These are phyloP conservation scores for Phrynocephalus vlangalii DNA, from an alignment of 2,797 vertebrate species.

Conservation along the genomic window DNA sequence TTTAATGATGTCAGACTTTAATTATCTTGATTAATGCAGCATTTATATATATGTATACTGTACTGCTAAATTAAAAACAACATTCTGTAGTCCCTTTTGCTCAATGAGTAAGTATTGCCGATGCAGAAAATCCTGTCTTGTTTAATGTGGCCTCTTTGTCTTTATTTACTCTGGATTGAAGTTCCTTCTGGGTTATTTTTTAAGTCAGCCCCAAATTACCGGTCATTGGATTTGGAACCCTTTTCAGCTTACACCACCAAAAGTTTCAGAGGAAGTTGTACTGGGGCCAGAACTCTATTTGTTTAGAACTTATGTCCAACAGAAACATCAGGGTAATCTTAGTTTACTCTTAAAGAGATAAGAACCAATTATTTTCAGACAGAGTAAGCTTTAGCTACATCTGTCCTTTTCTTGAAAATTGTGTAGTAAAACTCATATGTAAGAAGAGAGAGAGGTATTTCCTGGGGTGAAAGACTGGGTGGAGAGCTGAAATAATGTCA, in stretches of 20 bases:
- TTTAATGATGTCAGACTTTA: slow-evolving; percentile 36
- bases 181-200: slow-evolving; percentile 78
- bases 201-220: slow-evolving; percentile 78
- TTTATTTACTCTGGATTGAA: slow-evolving; percentile 80
- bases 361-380: slow-evolving; percentile 49
- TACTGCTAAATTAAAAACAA: not conserved
- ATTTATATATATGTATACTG: slow-evolving; percentile 48
- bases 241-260: slow-evolving; percentile 72
- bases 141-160: slow-evolving; percentile 74
- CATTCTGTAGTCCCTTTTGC: slow-evolving; percentile 27
- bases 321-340: slow-evolving; percentile 62
- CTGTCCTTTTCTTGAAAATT: slow-evolving; percentile 30
- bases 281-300: slow-evolving; percentile 78
- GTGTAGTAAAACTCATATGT: slow-evolving; percentile 23
- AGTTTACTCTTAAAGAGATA: slow-evolving; percentile 71
- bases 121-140: slow-evolving; percentile 71
- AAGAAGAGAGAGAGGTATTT: slow-evolving; percentile 15
- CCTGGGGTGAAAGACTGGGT: not conserved
- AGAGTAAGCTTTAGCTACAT: not conserved
- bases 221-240: slow-evolving; percentile 76
- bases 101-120: slow-evolving; percentile 60
- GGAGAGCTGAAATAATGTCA: slow-evolving; percentile 28
- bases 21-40: slow-evolving; percentile 45
- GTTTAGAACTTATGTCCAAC: slow-evolving; percentile 73
- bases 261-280: slow-evolving; percentile 79